Evolutionary conservation across 2,113 vertebrate genomes (phyloP), one percentile per base, ranked within the genome.

Genomic region (Chionomys nivalis): DNA sequence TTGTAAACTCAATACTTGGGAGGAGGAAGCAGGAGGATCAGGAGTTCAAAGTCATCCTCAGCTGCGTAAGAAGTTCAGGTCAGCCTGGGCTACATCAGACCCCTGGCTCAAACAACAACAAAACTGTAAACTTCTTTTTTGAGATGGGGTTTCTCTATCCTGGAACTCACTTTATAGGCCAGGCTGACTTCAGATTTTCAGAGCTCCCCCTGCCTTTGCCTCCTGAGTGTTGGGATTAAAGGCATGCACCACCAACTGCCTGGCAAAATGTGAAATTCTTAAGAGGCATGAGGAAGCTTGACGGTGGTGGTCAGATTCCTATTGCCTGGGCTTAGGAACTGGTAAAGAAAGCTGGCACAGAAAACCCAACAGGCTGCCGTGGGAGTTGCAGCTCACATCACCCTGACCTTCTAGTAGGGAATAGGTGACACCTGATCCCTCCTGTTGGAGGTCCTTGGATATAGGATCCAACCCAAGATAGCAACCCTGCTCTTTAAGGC

Each of bases 371-470:
- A 78, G 79, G 61, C 81, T 49, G 81, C 91, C 10, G 0, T 55
- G 55, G 47, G 77, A 93, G 44, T 39, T 55, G 44, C 68, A 26
- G 52, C 39, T 77, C 72, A 16, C 1, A 5, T 77, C 70, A 39
- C 89, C 21, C 70, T 93, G 96, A 97, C 96, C 97, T 97, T 94
- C 87, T 91, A 16, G 52, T 3, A 49, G 77, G n/a, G 90, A 75
- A 85, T 65, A 88, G 87, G 44, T 0, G 72, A 93, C 82, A 93
- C 83, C 39, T 42, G 91, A 96, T 87, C 79, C 95, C 49, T 94
- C 65, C 76, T 83, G 49, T 78, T 94, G 88, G 94, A 94, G 90
- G 87, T 92, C 96, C 65, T 86, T 76, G 97, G 96, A 63, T 55
- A 58, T 33, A 94, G 90, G 61, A 87, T 75, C 95, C 86, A 91